Percentiles rank a stretch among this genome's conserved stretches.
Conservation (phyloP, 2,797 vertebrate species). For the Gymnothorax javanicus region DNA sequence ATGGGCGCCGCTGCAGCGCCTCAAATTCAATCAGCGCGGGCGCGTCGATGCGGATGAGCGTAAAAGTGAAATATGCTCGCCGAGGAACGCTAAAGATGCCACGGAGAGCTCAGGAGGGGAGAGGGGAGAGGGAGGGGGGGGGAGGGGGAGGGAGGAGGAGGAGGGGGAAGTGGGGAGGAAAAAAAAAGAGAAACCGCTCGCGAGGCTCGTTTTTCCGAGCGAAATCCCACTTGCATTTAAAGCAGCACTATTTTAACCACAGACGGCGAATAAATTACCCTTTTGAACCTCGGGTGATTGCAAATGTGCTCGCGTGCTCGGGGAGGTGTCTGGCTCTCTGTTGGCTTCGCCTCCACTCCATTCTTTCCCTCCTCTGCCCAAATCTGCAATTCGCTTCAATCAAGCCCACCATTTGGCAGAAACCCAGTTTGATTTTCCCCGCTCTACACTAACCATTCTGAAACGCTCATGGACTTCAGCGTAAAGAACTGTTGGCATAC, state of each 20-base stretch:
- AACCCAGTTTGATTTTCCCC: conserved; percentile 24
- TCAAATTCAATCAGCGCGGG: conserved; percentile 76
- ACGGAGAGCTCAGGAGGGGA: conserved; percentile 55
- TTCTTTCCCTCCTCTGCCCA: conserved; percentile 59
- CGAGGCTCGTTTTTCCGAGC: conserved; percentile 59
- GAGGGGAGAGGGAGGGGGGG: background rate
- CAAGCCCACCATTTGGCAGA: conserved; percentile 41
- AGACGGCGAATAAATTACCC: conserved; percentile 77
- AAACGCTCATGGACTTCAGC: conserved; percentile 45
- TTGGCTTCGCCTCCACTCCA: conserved; percentile 54
- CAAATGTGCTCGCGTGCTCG: conserved; percentile 73
- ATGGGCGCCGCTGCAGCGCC: conserved; percentile 73
- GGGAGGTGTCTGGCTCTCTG: conserved; percentile 71
- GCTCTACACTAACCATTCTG: conserved; percentile 38
- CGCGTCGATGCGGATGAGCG: conserved; percentile 73
- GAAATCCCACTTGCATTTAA: conserved; percentile 69
- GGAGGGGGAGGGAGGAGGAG: background rate
- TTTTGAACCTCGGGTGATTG: conserved; percentile 78
- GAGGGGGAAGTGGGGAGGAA: background rate
- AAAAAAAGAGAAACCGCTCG: conserved; percentile 60
- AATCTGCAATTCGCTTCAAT: conserved; percentile 65
- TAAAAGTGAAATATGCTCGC: conserved; percentile 74
- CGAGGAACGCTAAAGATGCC: conserved; percentile 68
- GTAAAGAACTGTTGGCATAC: background rate
- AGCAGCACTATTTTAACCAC: conserved; percentile 71